These are phyloP conservation scores for Neuroterus valhalla DNA, from an alignment of 1,140 invertebrate species.

Conservation along the genomic window DNA sequence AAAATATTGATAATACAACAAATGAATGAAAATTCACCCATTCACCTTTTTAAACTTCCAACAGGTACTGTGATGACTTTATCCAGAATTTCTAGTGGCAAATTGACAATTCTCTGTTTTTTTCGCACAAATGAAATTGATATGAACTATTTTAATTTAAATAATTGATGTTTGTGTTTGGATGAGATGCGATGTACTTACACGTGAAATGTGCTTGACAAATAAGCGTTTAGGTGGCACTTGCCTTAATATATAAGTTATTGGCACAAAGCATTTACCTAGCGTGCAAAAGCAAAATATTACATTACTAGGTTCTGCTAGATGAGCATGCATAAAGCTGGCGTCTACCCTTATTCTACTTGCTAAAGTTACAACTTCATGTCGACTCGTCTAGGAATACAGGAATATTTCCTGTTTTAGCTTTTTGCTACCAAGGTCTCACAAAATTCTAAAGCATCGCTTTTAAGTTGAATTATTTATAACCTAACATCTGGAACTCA, in stretches of 20 bases:
- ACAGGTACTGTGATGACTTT: no score
- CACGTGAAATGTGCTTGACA: constrained; percentile 54
- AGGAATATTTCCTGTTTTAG: constrained; percentile 39
- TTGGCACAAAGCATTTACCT: constrained; percentile 64
- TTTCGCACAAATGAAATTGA: no score
- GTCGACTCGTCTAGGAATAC: constrained; percentile 42
- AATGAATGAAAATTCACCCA: no score
- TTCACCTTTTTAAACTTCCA: no score
- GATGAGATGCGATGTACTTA: constrained; percentile 50
- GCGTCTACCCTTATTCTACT: constrained; percentile 60
- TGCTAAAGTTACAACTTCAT: constrained; percentile 59
- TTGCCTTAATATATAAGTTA: constrained; percentile 73
- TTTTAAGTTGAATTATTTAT: background rate
- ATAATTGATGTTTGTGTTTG: no score
- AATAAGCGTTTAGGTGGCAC: constrained; percentile 51
- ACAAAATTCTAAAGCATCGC: background rate
- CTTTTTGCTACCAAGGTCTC: background rate
- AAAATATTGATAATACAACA: no score
- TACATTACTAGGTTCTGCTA: constrained; percentile 66
- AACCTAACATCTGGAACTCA: no score
- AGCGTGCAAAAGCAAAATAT: constrained; percentile 65
- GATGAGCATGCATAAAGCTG: constrained; percentile 64
- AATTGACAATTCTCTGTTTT: no score
- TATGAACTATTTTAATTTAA: no score
- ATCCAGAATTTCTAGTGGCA: background rate